A percentile compares a stretch with the other conserved stretches of the same genome.
Evolutionary conservation across 1,140 invertebrate species (phyloP).

Genomic region (Drosophila willistoni): DNA sequence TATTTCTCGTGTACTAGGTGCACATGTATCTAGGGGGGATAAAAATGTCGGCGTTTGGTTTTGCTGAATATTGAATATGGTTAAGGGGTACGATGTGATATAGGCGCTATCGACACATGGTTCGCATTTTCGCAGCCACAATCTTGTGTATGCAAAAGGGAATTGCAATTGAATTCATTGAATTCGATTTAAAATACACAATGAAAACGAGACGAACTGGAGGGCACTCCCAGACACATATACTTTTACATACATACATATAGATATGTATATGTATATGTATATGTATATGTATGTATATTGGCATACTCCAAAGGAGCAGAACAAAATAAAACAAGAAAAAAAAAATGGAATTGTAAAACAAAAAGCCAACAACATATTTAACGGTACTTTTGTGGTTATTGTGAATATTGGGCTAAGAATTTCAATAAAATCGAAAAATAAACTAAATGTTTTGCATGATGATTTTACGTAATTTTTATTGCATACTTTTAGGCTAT

Average conservation of each 20-base stretch:
- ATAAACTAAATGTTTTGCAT: conserved; percentile 28
- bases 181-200: conserved; percentile 76
- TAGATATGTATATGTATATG: neutral
- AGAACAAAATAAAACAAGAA: conserved; percentile 23
- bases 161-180: conserved; percentile 77
- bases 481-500: conserved; percentile 68
- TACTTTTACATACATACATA: neutral
- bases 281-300: conserved; percentile 12
- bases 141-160: conserved; percentile 75
- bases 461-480: conserved; percentile 64
- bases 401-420: neutral
- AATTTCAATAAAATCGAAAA: neutral
- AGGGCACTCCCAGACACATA: neutral
- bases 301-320: conserved; percentile 26
- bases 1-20: no score
- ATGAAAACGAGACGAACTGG: conserved; percentile 45
- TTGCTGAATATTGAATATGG: neutral
- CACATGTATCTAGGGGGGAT: conserved; percentile 34
- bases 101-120: conserved; percentile 46
- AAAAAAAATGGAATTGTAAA: conserved; percentile 13
- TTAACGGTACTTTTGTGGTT: conserved; percentile 65
- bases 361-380: conserved; percentile 44
- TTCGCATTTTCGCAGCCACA: conserved; percentile 60
- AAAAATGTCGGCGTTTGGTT: conserved; percentile 41
- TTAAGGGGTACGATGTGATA: neutral